Evolutionary conservation across 2,888 invertebrate genomes (phyloP).

Genomic region (Aricia artaxerxes): DNA sequence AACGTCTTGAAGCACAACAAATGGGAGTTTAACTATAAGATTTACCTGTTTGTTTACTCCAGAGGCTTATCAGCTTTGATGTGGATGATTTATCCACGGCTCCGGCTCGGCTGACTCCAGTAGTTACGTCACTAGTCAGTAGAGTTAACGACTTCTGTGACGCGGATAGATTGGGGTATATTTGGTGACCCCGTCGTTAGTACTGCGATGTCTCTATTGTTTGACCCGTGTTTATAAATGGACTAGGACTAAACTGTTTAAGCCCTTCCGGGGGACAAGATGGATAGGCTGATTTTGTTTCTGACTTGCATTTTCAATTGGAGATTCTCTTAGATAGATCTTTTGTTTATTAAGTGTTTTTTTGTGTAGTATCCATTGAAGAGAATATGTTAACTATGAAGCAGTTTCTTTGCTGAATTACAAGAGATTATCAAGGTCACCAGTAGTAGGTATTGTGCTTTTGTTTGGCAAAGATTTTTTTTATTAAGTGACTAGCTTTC

Average conservation of each 20-base stretch:
- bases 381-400: neutral
- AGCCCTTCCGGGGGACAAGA: slow-evolving; percentile 5
- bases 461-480: too few species aligned
- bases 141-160: slow-evolving; percentile 38
- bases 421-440: neutral
- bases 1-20: neutral
- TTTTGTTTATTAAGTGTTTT: neutral
- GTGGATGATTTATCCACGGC: slow-evolving; percentile 33
- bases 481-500: too few species aligned
- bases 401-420: neutral
- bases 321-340: neutral
- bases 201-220: neutral
- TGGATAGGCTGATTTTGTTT: neutral
- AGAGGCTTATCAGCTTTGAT: slow-evolving; percentile 29
- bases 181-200: slow-evolving; percentile 30
- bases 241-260: slow-evolving; percentile 9
- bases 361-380: neutral
- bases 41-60: slow-evolving; percentile 29
- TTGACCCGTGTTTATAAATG: slow-evolving; percentile 16
- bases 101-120: slow-evolving; percentile 16
- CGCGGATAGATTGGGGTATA: slow-evolving; percentile 35
- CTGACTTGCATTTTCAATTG: neutral
- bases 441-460: neutral
- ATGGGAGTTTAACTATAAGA: slow-evolving; percentile 24
- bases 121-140: slow-evolving; percentile 28